Evolutionary conservation across 2,888 invertebrate genomes (phyloP).

Genomic region (Lordiphosa fenestrarum): DNA sequence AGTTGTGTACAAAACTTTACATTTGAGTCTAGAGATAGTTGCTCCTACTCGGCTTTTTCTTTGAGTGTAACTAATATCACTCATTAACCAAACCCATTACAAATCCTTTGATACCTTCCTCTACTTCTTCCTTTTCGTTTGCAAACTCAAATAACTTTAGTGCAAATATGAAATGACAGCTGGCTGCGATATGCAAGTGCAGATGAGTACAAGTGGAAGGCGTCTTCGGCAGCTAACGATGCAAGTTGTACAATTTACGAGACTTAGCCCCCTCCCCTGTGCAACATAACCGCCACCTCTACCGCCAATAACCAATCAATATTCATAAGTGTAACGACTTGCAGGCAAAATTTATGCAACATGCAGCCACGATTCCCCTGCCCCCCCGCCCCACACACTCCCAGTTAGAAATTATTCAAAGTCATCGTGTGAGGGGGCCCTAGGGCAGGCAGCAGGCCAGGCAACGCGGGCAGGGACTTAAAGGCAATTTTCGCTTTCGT

Average conservation of each 20-base stretch:
- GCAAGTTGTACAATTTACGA: conserved; percentile 45
- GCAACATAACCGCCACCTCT: conserved; percentile 8
- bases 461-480: conserved; percentile 18
- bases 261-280: conserved; percentile 8
- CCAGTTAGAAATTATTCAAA: conserved; percentile 66
- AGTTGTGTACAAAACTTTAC: too few species aligned
- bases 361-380: conserved; percentile 12
- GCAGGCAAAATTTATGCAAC: conserved; percentile 48
- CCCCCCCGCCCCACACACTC: conserved; percentile 1
- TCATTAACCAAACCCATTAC: too few species aligned
- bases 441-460: conserved; percentile 3
- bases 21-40: too few species aligned
- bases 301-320: conserved; percentile 64
- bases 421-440: conserved; percentile 58
- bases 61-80: too few species aligned
- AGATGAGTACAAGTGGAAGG: conserved; percentile 18
- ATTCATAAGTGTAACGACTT: conserved; percentile 63
- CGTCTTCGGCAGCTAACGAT: conserved; percentile 46
- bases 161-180: conserved; percentile 50
- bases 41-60: too few species aligned
- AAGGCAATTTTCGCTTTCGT: conserved; percentile 61
- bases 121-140: background rate
- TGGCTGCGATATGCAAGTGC: conserved; percentile 8
- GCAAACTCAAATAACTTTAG: conserved; percentile 22
- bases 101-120: too few species aligned